Evolutionary conservation across 2,113 vertebrate genomes (phyloP).

Genomic region (Paraplagusia blochii): DNA sequence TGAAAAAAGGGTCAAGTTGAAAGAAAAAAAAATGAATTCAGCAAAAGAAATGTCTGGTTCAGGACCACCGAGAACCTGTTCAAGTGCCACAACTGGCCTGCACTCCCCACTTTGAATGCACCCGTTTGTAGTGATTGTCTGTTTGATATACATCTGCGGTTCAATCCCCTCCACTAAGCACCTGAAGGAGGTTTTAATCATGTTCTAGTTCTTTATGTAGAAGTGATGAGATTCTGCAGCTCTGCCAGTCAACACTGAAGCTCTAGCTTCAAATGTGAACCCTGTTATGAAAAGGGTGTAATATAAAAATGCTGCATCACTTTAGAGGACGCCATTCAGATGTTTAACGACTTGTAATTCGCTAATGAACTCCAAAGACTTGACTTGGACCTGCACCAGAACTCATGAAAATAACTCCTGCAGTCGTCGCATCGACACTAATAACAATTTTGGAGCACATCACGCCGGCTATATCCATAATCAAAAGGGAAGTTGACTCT

Average conservation of each 20-base stretch:
- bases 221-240: too few relatives aligned
- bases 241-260: neutral
- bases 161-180: too few relatives aligned
- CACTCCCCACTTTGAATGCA: too few relatives aligned
- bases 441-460: slow-evolving; percentile 1
- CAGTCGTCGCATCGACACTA: neutral
- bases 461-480: neutral
- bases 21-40: too few relatives aligned
- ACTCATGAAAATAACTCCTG: neutral
- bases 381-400: neutral
- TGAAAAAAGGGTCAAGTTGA: too few relatives aligned
- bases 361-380: neutral
- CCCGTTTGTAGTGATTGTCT: too few relatives aligned
- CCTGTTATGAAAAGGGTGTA: neutral
- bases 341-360: neutral
- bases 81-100: too few relatives aligned
- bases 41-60: too few relatives aligned
- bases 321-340: neutral
- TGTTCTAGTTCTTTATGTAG: too few relatives aligned
- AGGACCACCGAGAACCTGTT: too few relatives aligned
- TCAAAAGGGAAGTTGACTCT: neutral
- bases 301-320: neutral
- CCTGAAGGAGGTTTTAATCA: too few relatives aligned
- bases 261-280: neutral
- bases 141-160: too few relatives aligned